These are phyloP conservation scores for Drosophila prosaltans DNA, from an alignment of 1,140 invertebrate genomes.

Conservation along the genomic window DNA sequence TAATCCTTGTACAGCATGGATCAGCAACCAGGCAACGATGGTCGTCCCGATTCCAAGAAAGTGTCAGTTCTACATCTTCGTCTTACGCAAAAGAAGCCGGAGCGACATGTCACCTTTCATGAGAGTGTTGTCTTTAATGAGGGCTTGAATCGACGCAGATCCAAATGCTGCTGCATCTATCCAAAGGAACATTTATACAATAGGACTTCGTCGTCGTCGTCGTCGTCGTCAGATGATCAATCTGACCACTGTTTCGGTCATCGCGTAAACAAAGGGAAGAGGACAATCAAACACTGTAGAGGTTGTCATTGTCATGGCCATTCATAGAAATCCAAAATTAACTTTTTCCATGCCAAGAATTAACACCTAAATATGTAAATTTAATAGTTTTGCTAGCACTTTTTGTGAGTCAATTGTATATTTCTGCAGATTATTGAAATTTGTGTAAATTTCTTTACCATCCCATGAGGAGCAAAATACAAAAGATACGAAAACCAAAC, in stretches of 20 bases:
- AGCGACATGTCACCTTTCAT: constrained; percentile 93
- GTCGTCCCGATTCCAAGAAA: neutral
- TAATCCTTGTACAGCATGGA: too few species aligned
- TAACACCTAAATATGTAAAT: neutral
- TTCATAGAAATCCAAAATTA: neutral
- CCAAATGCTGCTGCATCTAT: constrained; percentile 97
- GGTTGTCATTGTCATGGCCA: neutral
- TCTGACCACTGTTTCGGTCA: constrained; percentile 94
- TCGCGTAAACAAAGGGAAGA: constrained; percentile 27
- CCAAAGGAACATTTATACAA: constrained; percentile 91
- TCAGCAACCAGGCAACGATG: too few species aligned
- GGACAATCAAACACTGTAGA: neutral
- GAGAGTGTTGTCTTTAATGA: constrained; percentile 96
- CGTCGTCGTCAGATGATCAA: constrained; percentile 90
- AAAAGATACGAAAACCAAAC: neutral
- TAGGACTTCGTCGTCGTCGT: constrained; percentile 91
- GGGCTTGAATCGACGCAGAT: constrained; percentile 95
- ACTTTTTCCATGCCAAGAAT: neutral
- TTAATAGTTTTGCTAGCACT: neutral
- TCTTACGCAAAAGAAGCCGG: constrained; percentile 86
- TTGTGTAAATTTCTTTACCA: neutral
- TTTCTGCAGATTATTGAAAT: neutral
- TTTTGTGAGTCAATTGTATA: neutral
- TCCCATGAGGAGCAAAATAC: too few species aligned
- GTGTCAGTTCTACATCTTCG: constrained; percentile 38